These are phyloP conservation scores for Catharus fuscescens DNA, from an alignment of 2,113 vertebrate species.

Conservation along the genomic window DNA sequence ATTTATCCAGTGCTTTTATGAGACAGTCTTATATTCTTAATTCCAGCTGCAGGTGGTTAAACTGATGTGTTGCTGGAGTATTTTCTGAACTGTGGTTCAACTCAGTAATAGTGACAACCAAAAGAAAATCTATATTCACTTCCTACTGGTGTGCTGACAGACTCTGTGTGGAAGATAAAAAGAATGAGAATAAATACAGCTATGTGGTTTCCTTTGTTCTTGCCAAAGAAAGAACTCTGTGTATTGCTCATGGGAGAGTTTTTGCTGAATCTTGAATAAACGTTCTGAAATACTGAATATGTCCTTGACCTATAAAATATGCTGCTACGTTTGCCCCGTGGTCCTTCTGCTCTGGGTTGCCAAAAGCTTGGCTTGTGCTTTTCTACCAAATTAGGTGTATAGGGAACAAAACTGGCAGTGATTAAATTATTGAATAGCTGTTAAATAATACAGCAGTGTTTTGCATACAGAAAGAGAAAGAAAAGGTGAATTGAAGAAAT, in stretches of 20 bases:
- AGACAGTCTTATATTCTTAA: neutral
- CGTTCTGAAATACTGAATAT: neutral
- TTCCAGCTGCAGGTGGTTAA: neutral
- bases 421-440: neutral
- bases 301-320: constrained; percentile 5
- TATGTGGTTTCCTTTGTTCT: neutral
- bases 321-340: neutral
- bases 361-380: neutral
- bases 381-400: neutral
- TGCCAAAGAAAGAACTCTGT: neutral
- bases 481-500: neutral
- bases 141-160: neutral
- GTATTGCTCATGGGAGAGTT: neutral
- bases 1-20: neutral
- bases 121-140: neutral
- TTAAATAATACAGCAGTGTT: neutral
- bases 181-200: neutral
- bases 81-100: neutral
- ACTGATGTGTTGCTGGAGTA: neutral
- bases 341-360: neutral
- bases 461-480: neutral
- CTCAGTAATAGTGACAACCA: neutral
- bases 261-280: constrained; percentile 9
- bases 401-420: neutral
- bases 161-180: neutral